Conservation (phyloP, 2,113 vertebrate species). For the Aegotheles bennettii region DNA sequence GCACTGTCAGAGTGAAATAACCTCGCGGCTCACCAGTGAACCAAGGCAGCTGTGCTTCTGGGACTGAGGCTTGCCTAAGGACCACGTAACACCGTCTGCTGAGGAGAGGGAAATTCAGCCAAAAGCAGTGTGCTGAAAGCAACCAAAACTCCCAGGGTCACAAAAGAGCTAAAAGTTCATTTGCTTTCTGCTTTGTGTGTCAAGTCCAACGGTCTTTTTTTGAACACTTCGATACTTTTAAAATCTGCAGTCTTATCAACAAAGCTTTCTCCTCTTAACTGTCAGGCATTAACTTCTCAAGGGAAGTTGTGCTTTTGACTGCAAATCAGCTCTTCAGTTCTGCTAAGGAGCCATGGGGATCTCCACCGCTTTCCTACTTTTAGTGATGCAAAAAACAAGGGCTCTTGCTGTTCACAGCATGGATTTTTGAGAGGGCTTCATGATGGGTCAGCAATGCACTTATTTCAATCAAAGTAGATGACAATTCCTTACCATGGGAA, state of each 20-base stretch:
- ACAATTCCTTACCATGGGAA: not conserved
- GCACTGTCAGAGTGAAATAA: not conserved
- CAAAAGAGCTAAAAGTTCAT: not conserved
- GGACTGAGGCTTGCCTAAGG: not conserved
- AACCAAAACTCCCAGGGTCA: not conserved
- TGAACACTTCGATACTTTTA: not conserved
- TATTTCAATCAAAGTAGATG: not conserved
- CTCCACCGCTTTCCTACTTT: not conserved
- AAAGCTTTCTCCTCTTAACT: not conserved
- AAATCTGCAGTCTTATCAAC: not conserved
- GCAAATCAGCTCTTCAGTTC: not conserved
- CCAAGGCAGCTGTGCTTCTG: not conserved
- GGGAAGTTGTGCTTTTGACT: not conserved
- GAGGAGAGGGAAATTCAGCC: not conserved
- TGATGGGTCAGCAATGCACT: fast-evolving
- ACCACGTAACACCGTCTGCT: not conserved
- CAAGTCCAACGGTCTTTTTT: not conserved
- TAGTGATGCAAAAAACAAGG: not conserved
- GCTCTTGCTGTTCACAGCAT: not conserved
- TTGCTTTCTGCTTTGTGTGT: not conserved
- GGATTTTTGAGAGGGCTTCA: not conserved
- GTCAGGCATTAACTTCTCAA: not conserved
- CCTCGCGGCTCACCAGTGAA: not conserved
- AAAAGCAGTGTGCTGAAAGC: not conserved
- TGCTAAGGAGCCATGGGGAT: not conserved